Base-by-base conservation (phyloP, 2,888 invertebrate species). In the Perizoma affinitatum region DNA sequence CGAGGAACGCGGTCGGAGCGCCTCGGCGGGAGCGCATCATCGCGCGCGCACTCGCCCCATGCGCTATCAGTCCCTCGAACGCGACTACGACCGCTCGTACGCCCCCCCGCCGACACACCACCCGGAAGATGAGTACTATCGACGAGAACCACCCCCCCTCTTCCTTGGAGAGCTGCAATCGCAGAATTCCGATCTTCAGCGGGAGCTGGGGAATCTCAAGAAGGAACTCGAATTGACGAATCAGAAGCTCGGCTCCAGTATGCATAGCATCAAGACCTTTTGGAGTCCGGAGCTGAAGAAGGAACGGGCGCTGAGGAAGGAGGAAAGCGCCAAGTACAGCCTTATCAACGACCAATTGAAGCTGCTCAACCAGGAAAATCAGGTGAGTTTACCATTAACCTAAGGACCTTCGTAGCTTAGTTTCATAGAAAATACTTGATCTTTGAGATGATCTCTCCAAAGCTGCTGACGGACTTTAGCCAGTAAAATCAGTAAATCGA, bases 251-350 rank as follows among this genome's bases (percentile, higher is more conserved):
- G 98, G 98, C 86, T 98, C 98, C 83, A 98, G 97, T 80, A 99
- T 99, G 99, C 99, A 99, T 93, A 98, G 98, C 92, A 99, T 99
- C 90, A 99, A 99, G 94, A 99, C 99, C 58, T 99, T 99, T 93
- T 99, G 99, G 99, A 98, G 98, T 84, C 99, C 99, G 22, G 99
- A 99, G 93, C 93, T 99, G 87, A 99, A 99, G 93, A 98, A 99
- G 91, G 99, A 99, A 92, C 93, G 99, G 69, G 98, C 98, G 54
- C 87, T 99, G 76, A 94, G 99, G 73, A 99, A 99, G 86, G 99
- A 99, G 89, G 99, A 99, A 91, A 97, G 97, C 86, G 97, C 98
- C 82, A 98, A 98, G 90, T 98, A 98, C 93, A 97, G 97, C 88
- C 95, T 98, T 86, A 97, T 98, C 88, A 98, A 98, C 86, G 98